Evolutionary conservation across 64 coral and sea anemone genomes (phyloP), one percentile per base, ranked within the genome.

Genomic region (Actinia tenebrosa): DNA sequence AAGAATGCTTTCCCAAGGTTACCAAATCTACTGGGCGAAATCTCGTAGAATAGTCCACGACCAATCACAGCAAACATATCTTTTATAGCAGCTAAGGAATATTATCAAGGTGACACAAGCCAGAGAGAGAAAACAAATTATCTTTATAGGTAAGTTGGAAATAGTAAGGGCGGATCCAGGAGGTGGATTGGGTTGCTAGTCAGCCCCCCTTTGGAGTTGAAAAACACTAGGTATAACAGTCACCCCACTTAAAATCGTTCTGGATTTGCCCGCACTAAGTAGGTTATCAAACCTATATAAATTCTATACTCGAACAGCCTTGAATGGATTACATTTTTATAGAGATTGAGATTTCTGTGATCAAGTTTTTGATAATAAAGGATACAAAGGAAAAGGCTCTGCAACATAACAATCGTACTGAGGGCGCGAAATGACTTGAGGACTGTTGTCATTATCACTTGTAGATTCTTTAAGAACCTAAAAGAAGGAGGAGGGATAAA

Each of bases 51-150:
- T 52, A 99, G 80, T 43, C 93, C 97, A 56, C 97, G 97, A 22
- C 97, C 97, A 80, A 99, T 99, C 13, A 99, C 97, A 17, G 97
- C 97, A 63, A 99, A 99, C 97, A 99, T 99, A 84, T 99, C 97
- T 81, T 45, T 19, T 50, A n/a, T 46, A 7, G 77, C 17, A 81
- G 43, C 69, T 75, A 42, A 75, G 69, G 63, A 66, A 22, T 7
- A 23, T 13, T 66, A 66, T 22, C 2, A 10, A 66, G 63, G 5
- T 66, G 3, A 7, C 63, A 4, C 17, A 66, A 66, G 63, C 15
- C 0, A 2, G 10, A 37, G 30, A 37, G 30, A 37, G 30, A 37
- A 0, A 37, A 37, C 30, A 37, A 37, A 37, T 37, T 37, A 37
- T 37, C 30, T 37, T 37, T 37, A 37, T 1, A 37, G 30, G 30